Conservation (phyloP, 1,140 invertebrate species). For the Magallana angulata region DNA sequence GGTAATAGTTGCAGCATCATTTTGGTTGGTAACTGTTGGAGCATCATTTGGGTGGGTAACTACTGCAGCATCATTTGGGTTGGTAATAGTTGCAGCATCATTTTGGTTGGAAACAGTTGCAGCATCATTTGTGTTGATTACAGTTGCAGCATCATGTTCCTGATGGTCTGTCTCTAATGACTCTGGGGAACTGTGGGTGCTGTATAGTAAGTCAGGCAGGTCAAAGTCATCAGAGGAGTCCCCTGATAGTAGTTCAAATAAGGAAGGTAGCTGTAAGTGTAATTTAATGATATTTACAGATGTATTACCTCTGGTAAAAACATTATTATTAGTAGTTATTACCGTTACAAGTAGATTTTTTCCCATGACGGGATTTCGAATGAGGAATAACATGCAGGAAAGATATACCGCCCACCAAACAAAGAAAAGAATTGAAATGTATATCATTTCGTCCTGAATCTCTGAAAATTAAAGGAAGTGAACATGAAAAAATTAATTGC, state of each 20-base stretch:
- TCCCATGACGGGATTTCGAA: too few relatives aligned
- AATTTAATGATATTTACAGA: too few relatives aligned
- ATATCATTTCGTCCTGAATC: too few relatives aligned
- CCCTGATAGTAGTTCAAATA: neutral
- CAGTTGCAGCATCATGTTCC: neutral
- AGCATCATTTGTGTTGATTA: neutral
- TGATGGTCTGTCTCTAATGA: neutral
- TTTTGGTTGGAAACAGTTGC: neutral
- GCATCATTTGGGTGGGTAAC: neutral
- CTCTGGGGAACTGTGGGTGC: neutral
- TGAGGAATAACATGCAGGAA: too few relatives aligned
- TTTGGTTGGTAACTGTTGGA: neutral
- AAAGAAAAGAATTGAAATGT: too few relatives aligned
- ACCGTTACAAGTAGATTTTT: too few relatives aligned
- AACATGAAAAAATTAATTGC: too few relatives aligned
- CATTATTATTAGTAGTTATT: too few relatives aligned
- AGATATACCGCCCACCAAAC: too few relatives aligned
- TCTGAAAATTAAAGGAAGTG: too few relatives aligned
- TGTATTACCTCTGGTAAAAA: too few relatives aligned
- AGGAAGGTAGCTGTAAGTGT: neutral
- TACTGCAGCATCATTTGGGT: neutral
- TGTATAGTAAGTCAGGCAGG: neutral
- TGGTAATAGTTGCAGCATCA: neutral
- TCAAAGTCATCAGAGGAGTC: conserved; percentile 20
- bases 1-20: neutral